Evolutionary conservation across 2,888 invertebrate species (phyloP).

Genomic region (Agrochola lota): DNA sequence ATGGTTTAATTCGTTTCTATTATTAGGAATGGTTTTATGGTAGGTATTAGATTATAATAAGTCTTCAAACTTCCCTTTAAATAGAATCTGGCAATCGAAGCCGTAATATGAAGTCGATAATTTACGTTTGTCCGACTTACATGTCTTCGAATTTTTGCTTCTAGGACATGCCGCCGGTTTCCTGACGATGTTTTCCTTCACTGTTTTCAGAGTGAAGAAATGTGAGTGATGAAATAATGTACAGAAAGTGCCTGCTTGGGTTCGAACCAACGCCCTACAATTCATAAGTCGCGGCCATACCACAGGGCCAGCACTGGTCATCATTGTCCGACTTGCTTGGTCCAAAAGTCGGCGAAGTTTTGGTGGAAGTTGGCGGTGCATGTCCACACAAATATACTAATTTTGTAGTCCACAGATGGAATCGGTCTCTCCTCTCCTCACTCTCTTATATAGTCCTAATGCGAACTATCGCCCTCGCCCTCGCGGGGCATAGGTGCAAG

Average conservation of each 20-base stretch:
- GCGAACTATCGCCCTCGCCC: not conserved
- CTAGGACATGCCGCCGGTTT: no score
- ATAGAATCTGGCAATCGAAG: conserved; percentile 7
- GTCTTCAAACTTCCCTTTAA: not conserved
- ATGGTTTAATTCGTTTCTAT: not conserved
- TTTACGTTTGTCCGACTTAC: not conserved
- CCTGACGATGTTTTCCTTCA: no score
- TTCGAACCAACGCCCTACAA: no score
- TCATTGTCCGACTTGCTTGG: not conserved
- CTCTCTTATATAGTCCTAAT: not conserved
- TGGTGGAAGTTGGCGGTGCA: not conserved
- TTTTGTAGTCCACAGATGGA: not conserved
- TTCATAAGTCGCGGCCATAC: no score
- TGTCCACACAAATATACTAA: not conserved
- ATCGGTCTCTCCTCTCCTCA: no score
- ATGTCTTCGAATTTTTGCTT: no score
- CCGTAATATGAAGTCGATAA: not conserved
- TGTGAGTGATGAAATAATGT: no score
- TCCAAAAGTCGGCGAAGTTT: not conserved
- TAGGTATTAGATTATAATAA: not conserved
- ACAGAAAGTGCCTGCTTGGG: no score
- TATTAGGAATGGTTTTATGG: not conserved
- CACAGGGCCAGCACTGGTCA: no score
- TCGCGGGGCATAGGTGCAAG: not conserved
- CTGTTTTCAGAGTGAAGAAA: no score